These are phyloP conservation scores for Sphaerophoria taeniata DNA, from an alignment of 2,888 invertebrate genomes.

Conservation along the genomic window DNA sequence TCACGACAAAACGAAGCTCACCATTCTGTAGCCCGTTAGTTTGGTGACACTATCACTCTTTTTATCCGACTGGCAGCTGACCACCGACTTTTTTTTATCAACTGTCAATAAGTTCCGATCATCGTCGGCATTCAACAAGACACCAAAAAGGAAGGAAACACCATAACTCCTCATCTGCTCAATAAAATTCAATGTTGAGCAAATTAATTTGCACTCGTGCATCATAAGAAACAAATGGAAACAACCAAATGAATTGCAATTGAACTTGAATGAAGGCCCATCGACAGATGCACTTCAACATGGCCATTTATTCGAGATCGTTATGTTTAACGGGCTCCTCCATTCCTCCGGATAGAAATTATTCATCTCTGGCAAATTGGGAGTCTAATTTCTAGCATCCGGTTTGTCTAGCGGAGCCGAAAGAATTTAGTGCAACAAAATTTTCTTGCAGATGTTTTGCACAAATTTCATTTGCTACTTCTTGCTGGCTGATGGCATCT, in stretches of 20 bases:
- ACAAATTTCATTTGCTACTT: conserved; percentile 20
- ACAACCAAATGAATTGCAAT: conserved; percentile 59
- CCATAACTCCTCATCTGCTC: neutral
- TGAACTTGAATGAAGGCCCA: conserved; percentile 73
- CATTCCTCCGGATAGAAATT: neutral
- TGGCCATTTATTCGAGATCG: conserved; percentile 43
- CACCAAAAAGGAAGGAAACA: no score
- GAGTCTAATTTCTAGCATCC: conserved; percentile 69
- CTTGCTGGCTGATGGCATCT: conserved; percentile 44
- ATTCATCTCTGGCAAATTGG: conserved; percentile 8
- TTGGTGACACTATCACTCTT: no score
- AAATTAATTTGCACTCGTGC: conserved; percentile 55
- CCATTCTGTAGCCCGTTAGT: no score
- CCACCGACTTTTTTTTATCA: no score
- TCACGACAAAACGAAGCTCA: no score
- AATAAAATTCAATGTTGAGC: conserved; percentile 27
- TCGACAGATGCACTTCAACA: conserved; percentile 70
- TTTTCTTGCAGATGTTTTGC: conserved; percentile 61
- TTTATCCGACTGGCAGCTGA: no score
- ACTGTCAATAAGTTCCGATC: no score
- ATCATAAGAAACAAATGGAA: conserved; percentile 7
- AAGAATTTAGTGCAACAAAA: conserved; percentile 36
- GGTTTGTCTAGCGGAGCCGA: conserved; percentile 57
- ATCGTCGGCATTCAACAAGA: no score
- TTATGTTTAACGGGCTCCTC: conserved; percentile 38